phyloP scores from a whole-genome alignment of 2,888 invertebrate species.

The Alloscopus bannaensis region DNA sequence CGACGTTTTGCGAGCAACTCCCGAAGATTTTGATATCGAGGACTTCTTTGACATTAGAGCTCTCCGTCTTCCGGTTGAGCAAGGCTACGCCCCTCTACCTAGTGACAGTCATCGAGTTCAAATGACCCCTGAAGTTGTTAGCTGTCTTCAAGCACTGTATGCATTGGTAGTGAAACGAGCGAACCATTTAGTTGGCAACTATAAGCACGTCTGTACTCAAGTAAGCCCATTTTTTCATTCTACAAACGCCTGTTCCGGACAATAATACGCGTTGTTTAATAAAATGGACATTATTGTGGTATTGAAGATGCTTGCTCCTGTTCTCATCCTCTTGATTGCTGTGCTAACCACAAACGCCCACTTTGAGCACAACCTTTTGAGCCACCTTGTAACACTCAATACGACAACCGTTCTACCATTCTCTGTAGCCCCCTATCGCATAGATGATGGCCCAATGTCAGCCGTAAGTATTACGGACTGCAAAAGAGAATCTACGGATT shows the following conservation, averaged over 20 bases:
- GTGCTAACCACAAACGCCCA: conserved; percentile 34
- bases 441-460: background rate
- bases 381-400: conserved; percentile 1
- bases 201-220: conserved; percentile 33
- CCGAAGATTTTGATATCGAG: background rate
- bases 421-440: conserved; percentile 16
- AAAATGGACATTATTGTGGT: too few relatives aligned
- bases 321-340: conserved; percentile 25
- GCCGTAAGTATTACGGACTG: background rate
- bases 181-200: conserved; percentile 31
- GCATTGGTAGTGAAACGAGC: conserved; percentile 48
- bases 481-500: background rate
- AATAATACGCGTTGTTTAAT: too few relatives aligned
- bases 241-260: too few relatives aligned
- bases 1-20: conserved; percentile 5
- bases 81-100: background rate
- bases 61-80: background rate
- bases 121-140: background rate
- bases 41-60: conserved; percentile 18
- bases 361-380: background rate
- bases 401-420: background rate
- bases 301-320: conserved; percentile 26
- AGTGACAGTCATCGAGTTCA: background rate
- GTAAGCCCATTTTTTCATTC: too few relatives aligned
- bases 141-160: conserved; percentile 14